These are phyloP conservation scores for Antheraea mylitta DNA, from an alignment of 1,140 invertebrate genomes.

Conservation along the genomic window DNA sequence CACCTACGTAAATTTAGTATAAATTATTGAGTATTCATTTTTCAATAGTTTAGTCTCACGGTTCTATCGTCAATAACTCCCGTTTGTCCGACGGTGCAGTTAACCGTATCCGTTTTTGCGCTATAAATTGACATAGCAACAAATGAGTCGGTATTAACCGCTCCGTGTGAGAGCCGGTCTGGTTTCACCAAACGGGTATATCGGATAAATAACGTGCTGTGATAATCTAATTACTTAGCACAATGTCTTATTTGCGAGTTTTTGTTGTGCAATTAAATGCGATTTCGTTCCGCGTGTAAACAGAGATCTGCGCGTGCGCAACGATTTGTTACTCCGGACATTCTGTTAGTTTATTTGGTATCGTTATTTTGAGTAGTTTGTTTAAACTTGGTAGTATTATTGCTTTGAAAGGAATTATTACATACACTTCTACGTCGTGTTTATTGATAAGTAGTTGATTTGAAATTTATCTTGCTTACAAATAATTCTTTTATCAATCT, in stretches of 20 bases:
- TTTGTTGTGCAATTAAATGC: conserved; percentile 62
- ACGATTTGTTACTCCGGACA: conserved; percentile 43
- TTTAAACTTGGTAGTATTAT: not conserved
- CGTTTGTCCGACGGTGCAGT: conserved; percentile 22
- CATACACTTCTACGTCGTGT: not conserved
- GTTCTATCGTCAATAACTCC: conserved; percentile 19
- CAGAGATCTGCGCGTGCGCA: conserved; percentile 34
- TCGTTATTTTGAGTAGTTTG: not conserved
- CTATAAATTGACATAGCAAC: conserved; percentile 27
- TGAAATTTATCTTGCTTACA: too few species aligned
- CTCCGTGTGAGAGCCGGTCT: conserved; percentile 31
- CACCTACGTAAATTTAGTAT: not conserved
- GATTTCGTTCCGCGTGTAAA: conserved; percentile 50
- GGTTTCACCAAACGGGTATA: conserved; percentile 21
- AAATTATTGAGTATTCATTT: not conserved
- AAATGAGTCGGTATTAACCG: conserved; percentile 37
- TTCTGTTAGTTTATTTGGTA: not conserved
- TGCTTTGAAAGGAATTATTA: not conserved
- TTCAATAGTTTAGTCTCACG: not conserved
- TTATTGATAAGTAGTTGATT: not conserved
- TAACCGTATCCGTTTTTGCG: conserved; percentile 27
- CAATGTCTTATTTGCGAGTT: conserved; percentile 69
- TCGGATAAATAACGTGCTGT: conserved; percentile 54
- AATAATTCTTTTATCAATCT: too few species aligned
- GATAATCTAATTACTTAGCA: conserved; percentile 70